Percentiles rank a stretch among this genome's conserved stretches.
Evolutionary conservation across 30 jellyfish, hydroid and myxozoan species (phyloP).

Genomic region (Catostylus mosaicus): DNA sequence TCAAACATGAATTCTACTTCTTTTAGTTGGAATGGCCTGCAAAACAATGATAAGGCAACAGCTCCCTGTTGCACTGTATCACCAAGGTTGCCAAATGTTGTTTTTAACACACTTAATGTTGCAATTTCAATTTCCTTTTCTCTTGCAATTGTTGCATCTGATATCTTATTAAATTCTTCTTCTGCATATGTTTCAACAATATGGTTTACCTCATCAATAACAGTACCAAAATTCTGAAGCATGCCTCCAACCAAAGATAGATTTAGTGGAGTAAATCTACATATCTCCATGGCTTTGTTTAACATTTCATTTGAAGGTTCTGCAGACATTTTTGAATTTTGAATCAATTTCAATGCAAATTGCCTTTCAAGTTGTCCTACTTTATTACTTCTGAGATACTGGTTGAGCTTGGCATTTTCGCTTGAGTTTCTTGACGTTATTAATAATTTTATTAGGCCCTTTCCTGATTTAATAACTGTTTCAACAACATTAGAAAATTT

Average conservation of each 20-base stretch:
- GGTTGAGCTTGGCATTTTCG: background rate
- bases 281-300: conserved; percentile 18
- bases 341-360: conserved; percentile 18
- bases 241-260: conserved; percentile 42
- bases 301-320: conserved; percentile 33
- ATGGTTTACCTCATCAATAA: background rate
- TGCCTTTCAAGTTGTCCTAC: conserved; percentile 42
- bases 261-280: conserved; percentile 30
- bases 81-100: conserved; percentile 23
- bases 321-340: conserved; percentile 7
- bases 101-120: conserved; percentile 8
- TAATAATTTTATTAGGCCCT: conserved; percentile 26
- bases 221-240: conserved; percentile 25
- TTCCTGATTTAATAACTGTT: conserved; percentile 19
- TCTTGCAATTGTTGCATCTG: background rate
- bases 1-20: conserved; percentile 37
- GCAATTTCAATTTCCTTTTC: conserved; percentile 24
- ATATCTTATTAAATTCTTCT: background rate
- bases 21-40: conserved; percentile 33
- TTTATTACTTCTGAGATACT: conserved; percentile 2
- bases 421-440: conserved; percentile 38
- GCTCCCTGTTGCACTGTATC: conserved; percentile 45
- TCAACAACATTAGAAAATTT: conserved; percentile 14
- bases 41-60: conserved; percentile 35
- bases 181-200: conserved; percentile 11